Evolutionary conservation across 2,888 invertebrate genomes (phyloP), one percentile per base, ranked within the genome.

Genomic region (Sericinus montela): DNA sequence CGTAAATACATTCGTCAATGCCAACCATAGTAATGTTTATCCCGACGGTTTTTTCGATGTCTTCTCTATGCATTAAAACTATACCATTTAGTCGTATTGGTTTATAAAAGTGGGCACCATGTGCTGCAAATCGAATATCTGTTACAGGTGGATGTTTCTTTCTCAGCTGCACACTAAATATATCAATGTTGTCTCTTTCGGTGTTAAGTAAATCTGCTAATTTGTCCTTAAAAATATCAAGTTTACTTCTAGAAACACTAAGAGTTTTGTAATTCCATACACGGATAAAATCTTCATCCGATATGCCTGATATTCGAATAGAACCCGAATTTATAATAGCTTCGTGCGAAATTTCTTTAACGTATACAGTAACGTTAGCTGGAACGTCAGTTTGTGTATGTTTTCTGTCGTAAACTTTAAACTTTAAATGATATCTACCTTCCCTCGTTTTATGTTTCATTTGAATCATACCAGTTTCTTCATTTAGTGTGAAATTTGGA

Each of bases 11-110:
- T 86, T 98, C 97, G 69, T 98, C 98, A 62, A 99, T 98, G 55
- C 98, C 98, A 13, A 99, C 98, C 98, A 98, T 98, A 10, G 97
- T 97, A 52, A 98, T 97, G 72, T 97, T 97, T 54, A 98, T 95
- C 36, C 97, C 98, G n/a, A 98, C 96, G 56, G 95, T 94, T 65
- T 94, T 92, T 81, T 98, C 97, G 69, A 98, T 97, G 91, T 97
- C 96, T 81, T 97, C 96, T 51, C 97, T 91, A 75, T 98, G 95
- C 94, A 97, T 95, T 37, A 97, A 85, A 1, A 99, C 95, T 48
- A 98, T 94, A 9, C 98, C 98, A 75, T 99, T 97, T 58, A 99
- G 91, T 75, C 97, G 92, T 6, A 97, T 96, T 0, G 98, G 95
- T 70, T 98, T 97, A 73, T 97, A 98, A 75, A 97, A 98, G 1